Evolutionary conservation across 2,888 invertebrate species (phyloP).

Genomic region (Heteromyza rotundicornis): DNA sequence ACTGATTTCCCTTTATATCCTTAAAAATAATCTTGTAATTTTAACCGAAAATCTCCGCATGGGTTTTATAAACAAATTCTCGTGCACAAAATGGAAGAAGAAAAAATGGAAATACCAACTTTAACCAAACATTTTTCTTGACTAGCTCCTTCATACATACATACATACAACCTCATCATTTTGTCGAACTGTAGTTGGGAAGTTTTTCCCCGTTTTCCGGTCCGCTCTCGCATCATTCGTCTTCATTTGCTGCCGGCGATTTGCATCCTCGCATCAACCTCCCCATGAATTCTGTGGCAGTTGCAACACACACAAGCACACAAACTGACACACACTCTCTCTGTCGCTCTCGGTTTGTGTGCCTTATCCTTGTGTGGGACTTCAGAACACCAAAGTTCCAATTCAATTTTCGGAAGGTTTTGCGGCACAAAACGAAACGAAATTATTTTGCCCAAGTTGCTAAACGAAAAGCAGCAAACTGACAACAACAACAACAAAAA

Average conservation of each 20-base stretch:
- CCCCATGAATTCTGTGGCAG: not conserved
- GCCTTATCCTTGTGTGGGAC: not conserved
- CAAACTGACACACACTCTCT: slow-evolving; percentile 7
- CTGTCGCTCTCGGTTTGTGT: not conserved
- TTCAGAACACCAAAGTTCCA: slow-evolving; percentile 9
- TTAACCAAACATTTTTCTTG: no score
- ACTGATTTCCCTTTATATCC: no score
- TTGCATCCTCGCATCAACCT: not conserved
- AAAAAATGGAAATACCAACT: no score
- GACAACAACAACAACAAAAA: not conserved
- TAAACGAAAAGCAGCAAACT: no score
- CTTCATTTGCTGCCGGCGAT: not conserved
- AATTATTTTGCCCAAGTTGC: slow-evolving; percentile 4
- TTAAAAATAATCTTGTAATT: no score
- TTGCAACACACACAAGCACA: slow-evolving; percentile 15
- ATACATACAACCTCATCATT: no score
- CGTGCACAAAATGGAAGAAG: no score
- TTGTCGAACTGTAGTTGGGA: no score
- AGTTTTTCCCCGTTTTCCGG: no score
- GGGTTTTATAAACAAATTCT: no score
- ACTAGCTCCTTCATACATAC: no score
- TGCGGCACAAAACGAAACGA: not conserved
- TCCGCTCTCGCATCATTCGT: not conserved
- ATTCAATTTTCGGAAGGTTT: slow-evolving; percentile 7
- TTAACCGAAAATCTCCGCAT: no score